phyloP scores from a whole-genome alignment of 2,888 invertebrate species.

The Idaea biselata region DNA sequence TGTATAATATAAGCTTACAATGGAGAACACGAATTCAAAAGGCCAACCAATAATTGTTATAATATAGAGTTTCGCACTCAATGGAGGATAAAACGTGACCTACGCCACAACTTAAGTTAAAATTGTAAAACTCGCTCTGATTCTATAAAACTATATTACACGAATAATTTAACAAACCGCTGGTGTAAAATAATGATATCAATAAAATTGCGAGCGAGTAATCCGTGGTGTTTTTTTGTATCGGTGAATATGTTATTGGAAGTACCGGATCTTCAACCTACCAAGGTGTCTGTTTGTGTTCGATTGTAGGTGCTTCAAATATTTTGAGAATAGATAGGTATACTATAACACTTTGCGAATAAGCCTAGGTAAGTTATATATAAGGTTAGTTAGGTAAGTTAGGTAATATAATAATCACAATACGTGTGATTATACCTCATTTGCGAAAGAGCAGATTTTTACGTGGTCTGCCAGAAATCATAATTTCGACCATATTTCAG shows the following conservation, averaged over 20 bases:
- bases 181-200: slow-evolving; percentile 2
- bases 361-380: no score
- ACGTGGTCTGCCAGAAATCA: no score
- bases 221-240: background rate
- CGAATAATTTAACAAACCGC: background rate
- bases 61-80: slow-evolving; percentile 24
- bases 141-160: background rate
- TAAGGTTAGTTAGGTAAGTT: no score
- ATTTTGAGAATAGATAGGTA: no score
- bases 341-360: no score
- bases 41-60: background rate
- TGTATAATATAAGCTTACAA: background rate
- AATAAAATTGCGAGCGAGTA: slow-evolving; percentile 1
- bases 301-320: no score
- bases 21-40: background rate
- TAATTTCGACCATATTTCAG: no score
- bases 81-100: slow-evolving; percentile 21
- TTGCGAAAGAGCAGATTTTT: no score
- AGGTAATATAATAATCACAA: no score
- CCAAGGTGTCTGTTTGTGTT: no score
- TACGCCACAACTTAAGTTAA: slow-evolving; percentile 12
- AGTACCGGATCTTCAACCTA: background rate
- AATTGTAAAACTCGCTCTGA: slow-evolving; percentile 10
- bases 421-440: no score
- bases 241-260: background rate